Conservation (phyloP, 2,113 vertebrate genomes). For the Probosciger aterrimus region DNA sequence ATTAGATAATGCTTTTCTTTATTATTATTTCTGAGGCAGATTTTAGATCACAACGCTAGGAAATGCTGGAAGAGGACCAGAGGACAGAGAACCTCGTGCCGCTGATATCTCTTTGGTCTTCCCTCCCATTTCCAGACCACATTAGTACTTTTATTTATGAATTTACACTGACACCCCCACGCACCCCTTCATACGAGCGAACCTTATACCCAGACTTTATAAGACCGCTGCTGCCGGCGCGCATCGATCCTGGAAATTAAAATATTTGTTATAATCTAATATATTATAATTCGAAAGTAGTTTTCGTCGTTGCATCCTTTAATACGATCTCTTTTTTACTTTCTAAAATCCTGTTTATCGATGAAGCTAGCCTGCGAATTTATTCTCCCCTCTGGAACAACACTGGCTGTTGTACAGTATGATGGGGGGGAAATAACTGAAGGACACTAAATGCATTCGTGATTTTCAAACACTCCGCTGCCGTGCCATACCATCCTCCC, state of each 20-base stretch:
- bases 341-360: conserved; percentile 45
- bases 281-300: neutral
- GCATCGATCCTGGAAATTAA: neutral
- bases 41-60: neutral
- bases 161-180: conserved; percentile 29
- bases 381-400: conserved; percentile 50
- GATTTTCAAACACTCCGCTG: conserved; percentile 43
- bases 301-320: conserved; percentile 2
- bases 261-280: neutral
- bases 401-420: neutral
- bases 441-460: conserved; percentile 28
- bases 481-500: neutral
- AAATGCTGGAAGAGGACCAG: conserved; percentile 39
- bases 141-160: conserved; percentile 63
- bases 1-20: conserved; percentile 70
- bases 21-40: conserved; percentile 24
- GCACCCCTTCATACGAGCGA: neutral
- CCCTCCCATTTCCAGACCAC: conserved; percentile 45
- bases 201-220: neutral
- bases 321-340: conserved; percentile 16
- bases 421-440: neutral
- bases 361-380: conserved; percentile 7
- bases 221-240: neutral
- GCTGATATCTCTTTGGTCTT: conserved; percentile 42
- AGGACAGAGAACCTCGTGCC: conserved; percentile 23